Evolutionary conservation across 2,113 vertebrate species (phyloP).

Genomic region (Heterochromis multidens): DNA sequence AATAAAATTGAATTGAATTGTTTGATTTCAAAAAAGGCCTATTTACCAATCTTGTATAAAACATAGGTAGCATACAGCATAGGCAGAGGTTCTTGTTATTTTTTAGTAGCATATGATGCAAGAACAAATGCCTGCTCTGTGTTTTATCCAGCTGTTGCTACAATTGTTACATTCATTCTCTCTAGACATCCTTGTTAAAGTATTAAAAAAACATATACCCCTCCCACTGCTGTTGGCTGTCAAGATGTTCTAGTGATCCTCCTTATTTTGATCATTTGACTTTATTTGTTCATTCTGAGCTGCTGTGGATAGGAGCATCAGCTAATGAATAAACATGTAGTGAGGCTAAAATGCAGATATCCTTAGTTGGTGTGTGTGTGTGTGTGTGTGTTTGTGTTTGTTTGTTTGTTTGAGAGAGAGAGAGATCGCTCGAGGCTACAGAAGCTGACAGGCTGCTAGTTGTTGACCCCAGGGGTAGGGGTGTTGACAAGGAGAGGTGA

Average conservation of each 20-base stretch:
- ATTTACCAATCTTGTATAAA: background rate
- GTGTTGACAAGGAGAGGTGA: conserved; percentile 53
- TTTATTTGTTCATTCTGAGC: background rate
- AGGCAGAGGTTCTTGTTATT: background rate
- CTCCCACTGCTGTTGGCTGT: background rate
- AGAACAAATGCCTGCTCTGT: background rate
- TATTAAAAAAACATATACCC: background rate
- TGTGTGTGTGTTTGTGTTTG: background rate
- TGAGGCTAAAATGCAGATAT: background rate
- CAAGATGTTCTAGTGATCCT: background rate
- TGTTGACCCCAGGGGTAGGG: conserved; percentile 46
- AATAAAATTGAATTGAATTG: no score
- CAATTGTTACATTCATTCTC: background rate
- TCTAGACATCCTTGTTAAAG: background rate
- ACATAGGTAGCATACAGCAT: rapidly evolving
- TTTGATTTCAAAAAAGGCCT: no score
- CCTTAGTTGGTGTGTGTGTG: background rate
- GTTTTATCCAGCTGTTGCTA: background rate
- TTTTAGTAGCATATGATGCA: background rate
- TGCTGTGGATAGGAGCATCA: rapidly evolving
- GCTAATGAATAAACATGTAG: background rate
- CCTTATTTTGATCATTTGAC: background rate
- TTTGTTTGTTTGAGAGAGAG: background rate
- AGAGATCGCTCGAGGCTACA: conserved; percentile 4
- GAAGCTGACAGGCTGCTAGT: conserved; percentile 49